Conservation (phyloP, 2,888 invertebrate species). For the Zeuzera pyrina region DNA sequence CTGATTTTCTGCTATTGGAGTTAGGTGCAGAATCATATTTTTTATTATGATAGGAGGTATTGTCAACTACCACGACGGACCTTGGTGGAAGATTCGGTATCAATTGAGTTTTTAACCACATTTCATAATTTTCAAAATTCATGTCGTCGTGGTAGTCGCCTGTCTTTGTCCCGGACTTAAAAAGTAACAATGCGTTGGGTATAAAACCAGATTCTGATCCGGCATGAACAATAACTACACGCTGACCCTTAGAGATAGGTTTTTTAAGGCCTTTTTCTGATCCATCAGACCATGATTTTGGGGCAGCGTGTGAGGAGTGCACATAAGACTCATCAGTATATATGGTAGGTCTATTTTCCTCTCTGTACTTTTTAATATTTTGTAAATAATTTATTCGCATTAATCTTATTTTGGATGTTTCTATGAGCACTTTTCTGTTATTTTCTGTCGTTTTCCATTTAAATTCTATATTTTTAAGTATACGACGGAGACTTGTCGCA, state of each 20-base stretch:
- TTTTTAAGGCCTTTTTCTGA: slow-evolving; percentile 6
- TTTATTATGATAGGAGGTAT: slow-evolving; percentile 23
- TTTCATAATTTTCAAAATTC: slow-evolving; percentile 15
- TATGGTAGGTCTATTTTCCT: slow-evolving; percentile 12
- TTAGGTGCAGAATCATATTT: slow-evolving; percentile 13
- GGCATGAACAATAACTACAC: slow-evolving; percentile 16
- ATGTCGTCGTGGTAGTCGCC: slow-evolving; percentile 20
- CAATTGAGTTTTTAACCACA: slow-evolving; percentile 21
- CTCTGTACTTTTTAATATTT: slow-evolving; percentile 9
- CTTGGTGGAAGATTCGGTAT: slow-evolving; percentile 9
- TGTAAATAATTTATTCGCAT: slow-evolving; percentile 10
- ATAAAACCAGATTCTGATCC: slow-evolving; percentile 18
- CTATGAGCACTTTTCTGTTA: slow-evolving; percentile 8
- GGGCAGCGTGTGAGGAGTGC: slow-evolving; percentile 8
- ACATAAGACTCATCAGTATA: slow-evolving; percentile 14
- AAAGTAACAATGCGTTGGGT: slow-evolving; percentile 8
- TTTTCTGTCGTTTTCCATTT: slow-evolving; percentile 8
- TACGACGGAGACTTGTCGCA: slow-evolving; percentile 1
- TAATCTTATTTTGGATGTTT: slow-evolving; percentile 8
- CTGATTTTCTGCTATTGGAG: slow-evolving; percentile 14
- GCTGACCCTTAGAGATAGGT: slow-evolving; percentile 12
- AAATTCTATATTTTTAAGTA: slow-evolving; percentile 6
- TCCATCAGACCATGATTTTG: slow-evolving; percentile 8
- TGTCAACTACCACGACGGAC: slow-evolving; percentile 10
- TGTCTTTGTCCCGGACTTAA: slow-evolving; percentile 11